Evolutionary conservation across 2,113 vertebrate species (phyloP), one percentile per base, ranked within the genome.

Genomic region (Xyrauchen texanus): DNA sequence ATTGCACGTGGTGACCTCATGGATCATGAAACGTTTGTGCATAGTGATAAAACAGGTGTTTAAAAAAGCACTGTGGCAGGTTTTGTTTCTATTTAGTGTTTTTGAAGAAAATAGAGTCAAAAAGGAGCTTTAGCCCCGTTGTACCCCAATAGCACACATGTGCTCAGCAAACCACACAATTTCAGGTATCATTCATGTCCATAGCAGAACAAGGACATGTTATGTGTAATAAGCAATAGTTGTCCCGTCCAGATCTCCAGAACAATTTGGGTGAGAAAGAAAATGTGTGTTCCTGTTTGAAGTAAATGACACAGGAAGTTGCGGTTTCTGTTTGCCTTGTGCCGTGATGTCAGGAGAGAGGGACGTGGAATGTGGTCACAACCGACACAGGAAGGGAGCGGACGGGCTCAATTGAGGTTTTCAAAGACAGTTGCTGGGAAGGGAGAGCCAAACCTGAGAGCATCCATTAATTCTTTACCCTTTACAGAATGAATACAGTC

Each of bases 401-500:
- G 46, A 57, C 5, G 61, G 45, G 55, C 12, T 53, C 83, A 65
- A 84, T 81, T 83, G 77, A 51, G 76, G 34, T n/a, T n/a, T n/a
- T n/a, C n/a, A 34, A 34, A 34, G 21, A 1, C 21, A 34, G 52
- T 92, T 91, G 90, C 89, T 83, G 87, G 89, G 90, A 52, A 81
- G 86, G 73, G 74, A 86, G 84, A 83, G 88, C 86, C 83, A 52
- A 81, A 80, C 78, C 84, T 55, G 21, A 82, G 89, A 90, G 81
- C 85, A 90, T 90, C 74, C 84, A 84, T 71, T 81, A 83, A 86
- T 88, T 87, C 86, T 88, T 90, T 86, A 70, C 75, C 53, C 71
- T 57, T 70, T 55, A 81, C 45, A 62, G 21, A 34, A 34, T 34
- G 21, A 34, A 34, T 34, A 34, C 21, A 34, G 70, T 84, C 85